These are phyloP conservation scores for Sericinus montela DNA, from an alignment of 2,888 invertebrate genomes.

Conservation along the genomic window DNA sequence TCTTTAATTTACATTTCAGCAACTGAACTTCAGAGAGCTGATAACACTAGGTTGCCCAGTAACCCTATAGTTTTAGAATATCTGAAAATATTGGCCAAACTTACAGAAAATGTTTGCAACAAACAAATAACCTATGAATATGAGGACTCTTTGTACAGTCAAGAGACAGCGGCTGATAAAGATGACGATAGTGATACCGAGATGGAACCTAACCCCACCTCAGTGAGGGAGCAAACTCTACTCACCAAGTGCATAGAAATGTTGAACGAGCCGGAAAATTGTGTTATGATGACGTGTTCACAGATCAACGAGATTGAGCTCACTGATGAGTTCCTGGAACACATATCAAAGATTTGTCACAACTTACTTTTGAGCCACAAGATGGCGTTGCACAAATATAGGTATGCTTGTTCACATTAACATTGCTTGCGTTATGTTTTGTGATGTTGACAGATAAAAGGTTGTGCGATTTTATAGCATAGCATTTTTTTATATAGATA, in stretches of 20 bases:
- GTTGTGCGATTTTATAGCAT: no score
- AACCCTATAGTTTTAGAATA: conserved; percentile 64
- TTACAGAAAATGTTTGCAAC: conserved; percentile 64
- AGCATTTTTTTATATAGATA: no score
- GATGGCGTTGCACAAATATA: conserved; percentile 90
- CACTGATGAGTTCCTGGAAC: conserved; percentile 79
- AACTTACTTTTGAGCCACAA: conserved; percentile 89
- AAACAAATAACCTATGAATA: conserved; percentile 65
- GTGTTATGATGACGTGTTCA: conserved; percentile 62
- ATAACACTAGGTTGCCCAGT: conserved; percentile 77
- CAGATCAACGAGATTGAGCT: conserved; percentile 73
- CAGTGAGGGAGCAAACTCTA: conserved; percentile 64
- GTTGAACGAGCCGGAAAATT: conserved; percentile 80
- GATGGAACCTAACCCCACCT: conserved; percentile 66
- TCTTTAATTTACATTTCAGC: no score
- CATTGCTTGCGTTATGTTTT: no score
- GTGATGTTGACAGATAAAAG: no score
- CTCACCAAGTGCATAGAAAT: conserved; percentile 81
- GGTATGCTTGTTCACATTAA: no score
- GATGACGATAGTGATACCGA: conserved; percentile 81
- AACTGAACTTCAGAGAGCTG: conserved; percentile 65
- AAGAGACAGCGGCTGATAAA: conserved; percentile 68
- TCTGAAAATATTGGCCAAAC: conserved; percentile 64
- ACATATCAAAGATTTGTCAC: conserved; percentile 89
- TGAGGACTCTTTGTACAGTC: conserved; percentile 67